phyloP scores from a whole-genome alignment of 2,888 invertebrate species.

The Ectemnius cavifrons region DNA sequence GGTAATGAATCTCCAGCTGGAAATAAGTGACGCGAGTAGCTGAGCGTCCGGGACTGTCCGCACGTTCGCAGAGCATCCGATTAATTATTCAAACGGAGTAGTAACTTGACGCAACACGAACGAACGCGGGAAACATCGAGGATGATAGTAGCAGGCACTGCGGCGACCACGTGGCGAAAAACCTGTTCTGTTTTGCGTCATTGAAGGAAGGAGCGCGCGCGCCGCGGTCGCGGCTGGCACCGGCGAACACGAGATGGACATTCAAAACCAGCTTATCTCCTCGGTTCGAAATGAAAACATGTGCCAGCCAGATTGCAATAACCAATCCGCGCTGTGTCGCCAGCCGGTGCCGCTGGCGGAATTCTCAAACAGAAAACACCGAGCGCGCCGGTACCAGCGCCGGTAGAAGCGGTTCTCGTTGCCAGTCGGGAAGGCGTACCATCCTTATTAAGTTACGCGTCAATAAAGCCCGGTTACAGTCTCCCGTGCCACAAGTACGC shows the following conservation, averaged over 20 bases:
- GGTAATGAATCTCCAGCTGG: too few relatives aligned
- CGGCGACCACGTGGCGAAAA: conserved; percentile 27
- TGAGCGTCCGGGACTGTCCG: too few relatives aligned
- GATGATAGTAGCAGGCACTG: conserved; percentile 26
- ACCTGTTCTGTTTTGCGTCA: conserved; percentile 54
- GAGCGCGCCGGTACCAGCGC: not conserved
- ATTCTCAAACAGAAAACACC: conserved; percentile 58
- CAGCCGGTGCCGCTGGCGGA: conserved; percentile 36
- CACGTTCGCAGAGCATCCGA: not conserved
- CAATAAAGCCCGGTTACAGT: too few relatives aligned
- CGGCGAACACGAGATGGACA: conserved; percentile 53
- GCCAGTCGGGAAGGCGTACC: not conserved
- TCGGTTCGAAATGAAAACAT: conserved; percentile 62
- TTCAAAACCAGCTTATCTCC: conserved; percentile 62
- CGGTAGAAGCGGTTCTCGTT: too few relatives aligned
- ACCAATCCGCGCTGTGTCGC: conserved; percentile 57
- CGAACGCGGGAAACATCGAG: not conserved
- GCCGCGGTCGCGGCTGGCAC: conserved; percentile 1
- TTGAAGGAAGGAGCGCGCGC: conserved; percentile 26
- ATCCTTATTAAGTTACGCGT: conserved; percentile 31
- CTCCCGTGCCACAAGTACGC: too few relatives aligned
- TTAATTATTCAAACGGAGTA: conserved; percentile 22
- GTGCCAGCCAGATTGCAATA: conserved; percentile 62
- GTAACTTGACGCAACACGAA: conserved; percentile 27
- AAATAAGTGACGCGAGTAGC: too few relatives aligned